Percentiles rank a stretch among this genome's conserved stretches.
Evolutionary conservation across 2,113 vertebrate species (phyloP).

Genomic region (Hydrolagus affinis): DNA sequence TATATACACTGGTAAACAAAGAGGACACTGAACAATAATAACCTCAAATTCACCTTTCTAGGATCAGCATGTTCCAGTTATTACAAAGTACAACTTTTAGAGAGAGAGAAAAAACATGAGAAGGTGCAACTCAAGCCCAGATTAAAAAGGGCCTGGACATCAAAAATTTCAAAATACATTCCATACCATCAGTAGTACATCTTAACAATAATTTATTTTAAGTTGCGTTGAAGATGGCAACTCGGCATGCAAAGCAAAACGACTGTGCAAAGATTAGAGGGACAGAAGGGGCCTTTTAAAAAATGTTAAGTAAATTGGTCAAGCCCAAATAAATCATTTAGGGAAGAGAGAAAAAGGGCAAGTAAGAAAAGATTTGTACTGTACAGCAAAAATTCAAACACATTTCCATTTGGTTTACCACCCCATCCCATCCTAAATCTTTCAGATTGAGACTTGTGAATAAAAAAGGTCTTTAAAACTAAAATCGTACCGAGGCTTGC

Average conservation of each 20-base stretch:
- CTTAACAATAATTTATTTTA: not conserved
- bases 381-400: not conserved
- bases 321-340: not conserved
- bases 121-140: too few relatives aligned
- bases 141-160: too few relatives aligned
- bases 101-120: too few relatives aligned
- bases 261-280: constrained; percentile 4
- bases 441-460: not conserved
- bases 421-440: too few relatives aligned
- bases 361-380: constrained; percentile 1
- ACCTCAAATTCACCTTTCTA: not conserved
- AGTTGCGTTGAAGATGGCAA: not conserved
- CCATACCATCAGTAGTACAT: constrained; percentile 29
- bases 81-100: too few relatives aligned
- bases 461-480: too few relatives aligned
- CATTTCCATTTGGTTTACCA: not conserved
- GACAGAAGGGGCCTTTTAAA: not conserved
- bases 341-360: not conserved
- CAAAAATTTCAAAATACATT: constrained; percentile 17
- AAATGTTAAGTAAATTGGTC: not conserved
- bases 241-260: constrained; percentile 18
- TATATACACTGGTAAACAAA: constrained; percentile 19
- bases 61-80: too few relatives aligned
- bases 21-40: constrained; percentile 8
- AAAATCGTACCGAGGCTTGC: too few relatives aligned